A percentile compares a stretch with the other conserved stretches of the same genome.
Conservation (phyloP, 2,113 vertebrate species). For the Rhombomys opimus region DNA sequence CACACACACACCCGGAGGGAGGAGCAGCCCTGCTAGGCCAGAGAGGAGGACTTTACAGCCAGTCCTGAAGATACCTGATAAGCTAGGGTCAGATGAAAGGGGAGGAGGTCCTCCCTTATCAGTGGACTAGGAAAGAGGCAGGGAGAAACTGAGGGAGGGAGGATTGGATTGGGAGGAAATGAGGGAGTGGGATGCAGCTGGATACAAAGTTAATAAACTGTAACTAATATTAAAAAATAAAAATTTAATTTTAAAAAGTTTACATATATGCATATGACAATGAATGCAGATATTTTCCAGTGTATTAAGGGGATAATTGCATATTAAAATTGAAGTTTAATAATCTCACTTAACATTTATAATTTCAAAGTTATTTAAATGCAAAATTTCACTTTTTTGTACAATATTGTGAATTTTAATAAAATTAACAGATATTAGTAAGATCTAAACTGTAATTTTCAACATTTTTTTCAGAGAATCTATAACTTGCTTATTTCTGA, state of each 20-base stretch:
- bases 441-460: slow-evolving; percentile 27
- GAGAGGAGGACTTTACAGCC: no score
- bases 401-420: not conserved
- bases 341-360: not conserved
- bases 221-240: no score
- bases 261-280: not conserved
- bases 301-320: not conserved
- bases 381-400: not conserved
- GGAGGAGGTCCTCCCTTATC: no score
- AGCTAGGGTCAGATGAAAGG: no score
- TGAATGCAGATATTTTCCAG: not conserved
- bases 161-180: no score
- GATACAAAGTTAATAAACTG: no score
- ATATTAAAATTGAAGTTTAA: not conserved
- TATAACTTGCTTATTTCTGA: slow-evolving; percentile 62
- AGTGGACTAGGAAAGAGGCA: no score
- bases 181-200: no score
- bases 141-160: no score
- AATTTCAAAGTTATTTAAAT: not conserved
- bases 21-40: no score
- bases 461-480: slow-evolving; percentile 33
- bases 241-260: not conserved
- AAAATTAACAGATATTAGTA: not conserved
- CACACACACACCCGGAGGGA: no score
- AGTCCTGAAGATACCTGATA: no score